Percentiles rank a stretch among this genome's conserved stretches.
These are phyloP conservation scores for Drosophila persimilis DNA, from an alignment of 1,140 invertebrate species.

Conservation along the genomic window DNA sequence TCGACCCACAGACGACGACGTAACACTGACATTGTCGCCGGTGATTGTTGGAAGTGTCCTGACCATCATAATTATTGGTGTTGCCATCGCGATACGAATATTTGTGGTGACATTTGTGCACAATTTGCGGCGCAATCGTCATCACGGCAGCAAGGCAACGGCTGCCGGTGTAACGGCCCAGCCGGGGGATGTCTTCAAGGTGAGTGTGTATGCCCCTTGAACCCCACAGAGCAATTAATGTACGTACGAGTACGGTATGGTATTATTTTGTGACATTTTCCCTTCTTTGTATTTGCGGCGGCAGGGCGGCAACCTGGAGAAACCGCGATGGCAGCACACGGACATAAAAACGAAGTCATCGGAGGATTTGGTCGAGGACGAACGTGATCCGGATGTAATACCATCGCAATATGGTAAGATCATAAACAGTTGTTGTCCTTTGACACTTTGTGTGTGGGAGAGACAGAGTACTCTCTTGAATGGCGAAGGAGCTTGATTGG, in stretches of 20 bases:
- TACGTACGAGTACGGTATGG: constrained; percentile 1
- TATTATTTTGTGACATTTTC: constrained; percentile 16
- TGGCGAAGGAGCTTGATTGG: background rate
- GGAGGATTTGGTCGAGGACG: constrained; percentile 84
- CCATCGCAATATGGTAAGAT: constrained; percentile 88
- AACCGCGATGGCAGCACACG: constrained; percentile 82
- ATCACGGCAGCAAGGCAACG: constrained; percentile 75
- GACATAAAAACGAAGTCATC: constrained; percentile 82
- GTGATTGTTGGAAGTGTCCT: constrained; percentile 81
- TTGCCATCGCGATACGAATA: constrained; percentile 80
- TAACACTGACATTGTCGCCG: constrained; percentile 75
- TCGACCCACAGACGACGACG: constrained; percentile 69
- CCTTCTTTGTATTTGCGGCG: constrained; percentile 1
- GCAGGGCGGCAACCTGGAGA: constrained; percentile 73
- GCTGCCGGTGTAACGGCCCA: constrained; percentile 64
- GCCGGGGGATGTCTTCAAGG: constrained; percentile 77
- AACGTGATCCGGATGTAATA: constrained; percentile 89
- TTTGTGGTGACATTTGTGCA: constrained; percentile 78
- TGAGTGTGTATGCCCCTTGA: constrained; percentile 20
- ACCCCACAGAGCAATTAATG: constrained; percentile 28
- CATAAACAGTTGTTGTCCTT: constrained; percentile 24
- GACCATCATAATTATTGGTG: constrained; percentile 81
- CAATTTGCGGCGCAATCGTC: constrained; percentile 80
- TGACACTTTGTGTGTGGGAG: background rate
- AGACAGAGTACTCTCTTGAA: constrained; percentile 13